Evolutionary conservation across 2,888 invertebrate species (phyloP), one percentile per base, ranked within the genome.

Genomic region (Linhomoeus sp.): DNA sequence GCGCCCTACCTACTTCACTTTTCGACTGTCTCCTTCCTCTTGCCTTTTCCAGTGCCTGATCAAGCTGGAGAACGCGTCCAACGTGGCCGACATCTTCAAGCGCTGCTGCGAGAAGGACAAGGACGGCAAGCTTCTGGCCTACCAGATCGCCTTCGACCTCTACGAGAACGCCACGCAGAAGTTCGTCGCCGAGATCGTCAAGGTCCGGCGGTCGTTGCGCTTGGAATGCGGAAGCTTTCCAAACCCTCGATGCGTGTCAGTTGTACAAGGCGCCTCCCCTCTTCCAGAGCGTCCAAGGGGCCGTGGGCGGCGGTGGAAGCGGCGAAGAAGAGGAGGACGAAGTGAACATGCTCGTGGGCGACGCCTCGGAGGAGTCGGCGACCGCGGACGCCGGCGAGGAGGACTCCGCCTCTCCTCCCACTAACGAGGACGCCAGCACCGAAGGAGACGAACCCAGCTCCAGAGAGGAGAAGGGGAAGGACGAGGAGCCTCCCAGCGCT

Each of bases 101-200:
- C 5, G 29, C 29, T 29, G 29, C 29, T 29, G 29, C 29, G 29
- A 29, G 22, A 17, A 9, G 14, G 12, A 43, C 19, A 14, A 49
- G 46, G 51, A 52, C 12, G 48, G 51, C 2, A 50, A 49, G 24
- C 55, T 54, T 17, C 41, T 94, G 85, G 90, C 90, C 0, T 97
- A 88, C 69, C 97, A 99, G 71, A 90, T 99, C 59, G 90, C 80
- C 0, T 99, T 99, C 70, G 97, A 99, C 73, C 75, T 99, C 56
- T 97, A 97, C 65, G 97, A 99, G 67, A 90, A 88, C 39, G 97
- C 94, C 1, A 92, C 92, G 1, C 97, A 99, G 68, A 88, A 94
- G 66, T 92, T 92, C 67, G 72, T 97, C 45, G 7, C 22, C 9
- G 19, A 23, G 23, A 19, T 44, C n/a, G 23, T 15, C 7, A 42